phyloP scores from a whole-genome alignment of 92 coral and sea anemone genomes.

The Siderastrea radians region DNA sequence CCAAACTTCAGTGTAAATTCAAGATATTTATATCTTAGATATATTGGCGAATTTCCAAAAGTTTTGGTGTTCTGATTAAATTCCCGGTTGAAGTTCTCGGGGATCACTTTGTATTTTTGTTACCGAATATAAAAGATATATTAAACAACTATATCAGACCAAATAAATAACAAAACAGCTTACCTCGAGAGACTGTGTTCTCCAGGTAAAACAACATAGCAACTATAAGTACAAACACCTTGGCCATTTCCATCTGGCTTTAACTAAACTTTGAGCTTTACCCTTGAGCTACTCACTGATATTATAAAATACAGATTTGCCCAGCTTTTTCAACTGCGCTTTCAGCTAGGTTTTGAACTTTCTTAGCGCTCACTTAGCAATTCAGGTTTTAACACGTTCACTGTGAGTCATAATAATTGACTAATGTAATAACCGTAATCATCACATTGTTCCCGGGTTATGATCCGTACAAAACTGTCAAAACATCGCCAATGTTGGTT shows the following conservation, averaged over 20 bases:
- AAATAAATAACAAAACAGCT: background rate
- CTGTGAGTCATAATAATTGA: conserved; percentile 4
- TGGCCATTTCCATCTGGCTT: background rate
- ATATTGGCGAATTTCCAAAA: background rate
- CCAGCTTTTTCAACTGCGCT: too few species aligned
- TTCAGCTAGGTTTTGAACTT: background rate
- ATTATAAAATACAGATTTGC: background rate
- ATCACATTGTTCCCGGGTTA: background rate
- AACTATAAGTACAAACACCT: background rate
- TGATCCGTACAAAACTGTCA: background rate
- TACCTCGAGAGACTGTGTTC: background rate
- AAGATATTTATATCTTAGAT: background rate
- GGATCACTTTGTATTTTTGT: background rate
- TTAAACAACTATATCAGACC: background rate
- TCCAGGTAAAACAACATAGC: background rate
- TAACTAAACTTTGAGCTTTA: background rate
- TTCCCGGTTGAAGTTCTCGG: background rate
- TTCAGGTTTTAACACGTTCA: conserved; percentile 20
- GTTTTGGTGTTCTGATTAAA: too few species aligned
- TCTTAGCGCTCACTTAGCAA: background rate
- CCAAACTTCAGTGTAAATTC: too few species aligned
- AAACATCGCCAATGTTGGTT: background rate
- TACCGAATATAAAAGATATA: background rate
- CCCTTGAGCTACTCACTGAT: background rate
- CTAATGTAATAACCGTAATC: background rate